Conservation (phyloP, 2,797 vertebrate genomes). For the Muscicapa comitata region DNA sequence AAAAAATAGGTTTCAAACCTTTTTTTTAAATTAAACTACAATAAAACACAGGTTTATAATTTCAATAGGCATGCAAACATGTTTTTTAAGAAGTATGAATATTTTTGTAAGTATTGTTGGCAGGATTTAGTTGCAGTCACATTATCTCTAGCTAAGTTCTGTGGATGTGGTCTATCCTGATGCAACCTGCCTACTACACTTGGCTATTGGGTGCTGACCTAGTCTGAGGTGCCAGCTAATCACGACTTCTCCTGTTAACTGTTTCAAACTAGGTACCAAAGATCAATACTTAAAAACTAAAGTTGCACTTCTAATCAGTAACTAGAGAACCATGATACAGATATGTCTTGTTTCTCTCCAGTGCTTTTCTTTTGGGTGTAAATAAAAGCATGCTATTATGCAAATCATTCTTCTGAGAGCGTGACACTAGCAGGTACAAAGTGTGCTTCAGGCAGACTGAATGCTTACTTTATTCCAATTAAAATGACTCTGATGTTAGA, state of each 20-base stretch:
- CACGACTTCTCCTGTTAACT: background rate
- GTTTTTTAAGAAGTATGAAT: background rate
- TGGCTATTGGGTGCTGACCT: background rate
- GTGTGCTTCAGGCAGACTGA: conserved; percentile 32
- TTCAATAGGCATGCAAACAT: background rate
- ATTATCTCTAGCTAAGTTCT: background rate
- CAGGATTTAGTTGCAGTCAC: background rate
- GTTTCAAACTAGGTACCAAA: background rate
- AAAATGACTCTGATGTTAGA: background rate
- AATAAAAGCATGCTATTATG: background rate
- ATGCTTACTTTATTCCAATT: conserved; percentile 29
- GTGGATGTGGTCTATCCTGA: background rate
- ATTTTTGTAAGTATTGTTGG: background rate
- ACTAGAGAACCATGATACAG: background rate
- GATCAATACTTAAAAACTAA: background rate
- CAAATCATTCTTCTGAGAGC: background rate
- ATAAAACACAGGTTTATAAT: background rate
- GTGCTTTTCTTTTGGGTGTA: background rate
- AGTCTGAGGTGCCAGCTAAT: background rate
- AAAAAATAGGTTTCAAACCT: background rate
- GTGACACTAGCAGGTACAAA: conserved; percentile 32
- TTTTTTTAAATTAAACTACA: background rate
- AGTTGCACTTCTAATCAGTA: background rate
- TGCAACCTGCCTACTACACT: background rate
- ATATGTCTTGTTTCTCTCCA: background rate